Percentiles rank a stretch among this genome's conserved stretches.
These are phyloP conservation scores for Molossus alvarezi DNA, from an alignment of 2,797 vertebrate species.

Conservation along the genomic window DNA sequence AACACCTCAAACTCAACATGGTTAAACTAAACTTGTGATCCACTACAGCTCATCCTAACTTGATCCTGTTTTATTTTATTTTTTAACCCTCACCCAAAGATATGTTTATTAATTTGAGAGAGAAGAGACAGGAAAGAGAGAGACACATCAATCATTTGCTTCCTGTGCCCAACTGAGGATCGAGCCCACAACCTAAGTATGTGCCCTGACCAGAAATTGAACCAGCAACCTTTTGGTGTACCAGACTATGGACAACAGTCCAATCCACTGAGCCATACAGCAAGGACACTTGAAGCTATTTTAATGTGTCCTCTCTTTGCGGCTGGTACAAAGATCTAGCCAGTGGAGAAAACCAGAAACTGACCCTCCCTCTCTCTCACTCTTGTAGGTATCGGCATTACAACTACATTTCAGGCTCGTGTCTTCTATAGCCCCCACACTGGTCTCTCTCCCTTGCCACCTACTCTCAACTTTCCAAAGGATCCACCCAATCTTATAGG, in stretches of 20 bases:
- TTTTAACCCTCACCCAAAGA: too few relatives aligned
- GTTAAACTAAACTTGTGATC: neutral
- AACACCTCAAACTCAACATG: neutral
- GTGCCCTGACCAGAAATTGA: too few relatives aligned
- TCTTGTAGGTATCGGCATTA: accelerated
- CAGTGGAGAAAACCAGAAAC: neutral
- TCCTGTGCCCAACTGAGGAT: too few relatives aligned
- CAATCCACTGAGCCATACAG: too few relatives aligned
- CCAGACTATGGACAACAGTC: too few relatives aligned
- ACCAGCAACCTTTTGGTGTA: too few relatives aligned
- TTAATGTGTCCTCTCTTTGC: neutral
- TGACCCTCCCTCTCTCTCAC: neutral
- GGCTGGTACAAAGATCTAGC: neutral
- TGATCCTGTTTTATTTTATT: neutral
- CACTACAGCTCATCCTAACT: neutral
- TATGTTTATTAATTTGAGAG: too few relatives aligned
- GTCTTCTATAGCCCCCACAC: too few relatives aligned
- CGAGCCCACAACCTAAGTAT: too few relatives aligned
- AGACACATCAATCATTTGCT: too few relatives aligned
- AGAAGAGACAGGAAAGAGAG: too few relatives aligned
- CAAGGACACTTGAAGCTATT: neutral
- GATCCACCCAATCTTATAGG: neutral
- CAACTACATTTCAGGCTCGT: neutral
- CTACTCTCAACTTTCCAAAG: neutral
- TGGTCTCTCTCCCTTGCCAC: neutral